Evolutionary conservation across 1,140 invertebrate genomes (phyloP).

Genomic region (Heliconius congener): DNA sequence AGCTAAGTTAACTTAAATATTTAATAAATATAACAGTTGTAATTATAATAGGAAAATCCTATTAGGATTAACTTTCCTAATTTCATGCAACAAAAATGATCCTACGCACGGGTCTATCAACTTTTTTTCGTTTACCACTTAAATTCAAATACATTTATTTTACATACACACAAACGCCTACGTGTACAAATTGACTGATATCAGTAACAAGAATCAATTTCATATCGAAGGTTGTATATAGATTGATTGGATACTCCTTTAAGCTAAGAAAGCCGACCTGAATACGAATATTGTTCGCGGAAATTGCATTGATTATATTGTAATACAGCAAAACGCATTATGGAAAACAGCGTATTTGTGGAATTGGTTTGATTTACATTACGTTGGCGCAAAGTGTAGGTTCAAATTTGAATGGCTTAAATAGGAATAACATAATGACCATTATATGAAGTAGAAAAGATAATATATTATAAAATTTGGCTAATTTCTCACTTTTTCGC

Average conservation of each 20-base stretch:
- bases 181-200: slow-evolving; percentile 14
- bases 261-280: slow-evolving; percentile 20
- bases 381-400: neutral
- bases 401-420: no score
- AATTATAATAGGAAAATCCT: no score
- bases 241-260: slow-evolving; percentile 21
- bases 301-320: slow-evolving; percentile 10
- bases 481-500: neutral
- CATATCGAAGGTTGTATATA: slow-evolving; percentile 20
- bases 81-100: neutral
- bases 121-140: neutral
- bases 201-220: slow-evolving; percentile 27
- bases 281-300: slow-evolving; percentile 18
- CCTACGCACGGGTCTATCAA: neutral
- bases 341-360: neutral
- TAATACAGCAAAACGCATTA: neutral
- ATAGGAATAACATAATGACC: no score
- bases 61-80: no score
- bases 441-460: no score
- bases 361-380: neutral
- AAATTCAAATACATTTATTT: neutral
- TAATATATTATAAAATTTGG: no score
- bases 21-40: no score
- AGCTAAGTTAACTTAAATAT: no score
- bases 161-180: neutral